Evolutionary conservation across 2,113 vertebrate genomes (phyloP).

Genomic region (Circaetus cinerascens): DNA sequence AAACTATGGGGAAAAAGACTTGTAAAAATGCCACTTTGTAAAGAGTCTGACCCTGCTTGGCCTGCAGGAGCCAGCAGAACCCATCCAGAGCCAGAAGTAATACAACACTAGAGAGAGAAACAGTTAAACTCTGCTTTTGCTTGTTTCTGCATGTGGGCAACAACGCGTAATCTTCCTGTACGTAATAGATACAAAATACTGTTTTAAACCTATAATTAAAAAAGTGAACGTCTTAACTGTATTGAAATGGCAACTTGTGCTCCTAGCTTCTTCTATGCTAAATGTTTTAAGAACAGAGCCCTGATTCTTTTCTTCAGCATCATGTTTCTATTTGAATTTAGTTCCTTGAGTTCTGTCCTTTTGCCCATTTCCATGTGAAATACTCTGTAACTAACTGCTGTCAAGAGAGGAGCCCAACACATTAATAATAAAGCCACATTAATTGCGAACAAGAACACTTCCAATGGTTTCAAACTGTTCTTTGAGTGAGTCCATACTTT

Average conservation of each 20-base stretch:
- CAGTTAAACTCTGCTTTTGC: conserved; percentile 78
- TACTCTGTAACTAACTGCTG: conserved; percentile 85
- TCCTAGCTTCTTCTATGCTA: conserved; percentile 76
- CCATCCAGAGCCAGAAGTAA: not conserved
- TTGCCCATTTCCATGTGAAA: conserved; percentile 73
- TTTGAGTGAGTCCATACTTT: not conserved
- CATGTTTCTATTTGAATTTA: conserved; percentile 73
- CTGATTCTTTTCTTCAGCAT: conserved; percentile 70
- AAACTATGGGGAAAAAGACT: not conserved
- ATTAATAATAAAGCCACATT: conserved; percentile 86
- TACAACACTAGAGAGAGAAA: conserved; percentile 49
- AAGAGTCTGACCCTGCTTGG: not conserved
- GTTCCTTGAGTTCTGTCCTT: conserved; percentile 56
- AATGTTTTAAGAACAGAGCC: conserved; percentile 75
- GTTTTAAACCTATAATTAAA: conserved; percentile 71
- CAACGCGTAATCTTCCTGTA: conserved; percentile 78
- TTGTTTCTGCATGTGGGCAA: conserved; percentile 87
- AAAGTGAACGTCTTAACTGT: conserved; percentile 79
- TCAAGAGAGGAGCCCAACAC: conserved; percentile 80
- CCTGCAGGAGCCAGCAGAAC: conserved; percentile 17
- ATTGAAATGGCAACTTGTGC: conserved; percentile 74
- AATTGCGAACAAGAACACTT: conserved; percentile 47
- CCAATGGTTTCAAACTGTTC: not conserved
- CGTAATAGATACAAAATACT: conserved; percentile 78
- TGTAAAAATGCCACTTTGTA: not conserved